phyloP scores from a whole-genome alignment of 2,113 vertebrate genomes.

The Leucosticte australis region DNA sequence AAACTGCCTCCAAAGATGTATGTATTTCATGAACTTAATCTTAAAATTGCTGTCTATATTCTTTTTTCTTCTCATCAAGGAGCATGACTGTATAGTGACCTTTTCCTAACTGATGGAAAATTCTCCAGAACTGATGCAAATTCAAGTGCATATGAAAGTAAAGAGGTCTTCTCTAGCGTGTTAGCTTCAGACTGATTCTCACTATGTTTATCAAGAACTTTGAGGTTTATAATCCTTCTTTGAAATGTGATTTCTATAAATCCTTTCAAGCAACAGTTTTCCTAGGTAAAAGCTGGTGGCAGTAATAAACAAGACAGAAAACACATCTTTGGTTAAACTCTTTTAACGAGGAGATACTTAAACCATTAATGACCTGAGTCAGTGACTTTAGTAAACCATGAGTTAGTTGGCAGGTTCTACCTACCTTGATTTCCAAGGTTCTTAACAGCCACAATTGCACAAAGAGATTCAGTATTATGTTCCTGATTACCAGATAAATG shows the following conservation, averaged over 20 bases:
- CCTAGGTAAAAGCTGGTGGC: background rate
- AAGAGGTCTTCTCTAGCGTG: background rate
- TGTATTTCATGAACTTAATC: background rate
- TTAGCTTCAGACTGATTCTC: background rate
- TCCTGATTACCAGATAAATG: conserved; percentile 48
- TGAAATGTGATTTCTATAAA: background rate
- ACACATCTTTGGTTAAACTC: conserved; percentile 14
- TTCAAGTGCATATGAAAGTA: background rate
- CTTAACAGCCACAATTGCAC: conserved; percentile 16
- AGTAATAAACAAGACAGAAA: background rate
- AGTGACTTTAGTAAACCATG: conserved; percentile 3
- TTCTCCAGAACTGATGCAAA: background rate
- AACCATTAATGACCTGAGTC: conserved; percentile 26
- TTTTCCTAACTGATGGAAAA: background rate
- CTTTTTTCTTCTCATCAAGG: background rate
- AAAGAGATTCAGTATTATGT: conserved; percentile 22
- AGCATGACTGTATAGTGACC: background rate
- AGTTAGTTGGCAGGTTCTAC: background rate
- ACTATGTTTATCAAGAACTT: background rate
- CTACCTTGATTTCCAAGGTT: background rate
- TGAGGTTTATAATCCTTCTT: background rate
- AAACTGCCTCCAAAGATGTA: background rate
- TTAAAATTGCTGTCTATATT: background rate
- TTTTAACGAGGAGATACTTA: background rate
- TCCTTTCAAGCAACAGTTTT: background rate